These are phyloP conservation scores for Drosophila nr. perissopoda DNA, from an alignment of 2,888 invertebrate genomes.

Conservation along the genomic window DNA sequence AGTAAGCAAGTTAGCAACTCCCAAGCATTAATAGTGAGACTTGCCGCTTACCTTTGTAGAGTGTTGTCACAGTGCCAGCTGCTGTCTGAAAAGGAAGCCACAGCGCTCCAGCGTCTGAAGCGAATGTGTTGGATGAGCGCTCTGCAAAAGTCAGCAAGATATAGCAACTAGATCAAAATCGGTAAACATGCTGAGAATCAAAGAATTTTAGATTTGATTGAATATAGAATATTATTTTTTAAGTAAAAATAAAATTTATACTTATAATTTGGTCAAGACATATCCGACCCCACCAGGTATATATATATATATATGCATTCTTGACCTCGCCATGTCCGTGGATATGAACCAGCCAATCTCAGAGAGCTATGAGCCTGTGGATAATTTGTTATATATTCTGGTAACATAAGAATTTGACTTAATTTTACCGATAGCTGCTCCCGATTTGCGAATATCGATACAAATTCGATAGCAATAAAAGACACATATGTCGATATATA, in stretches of 20 bases:
- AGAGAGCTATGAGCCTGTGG: neutral
- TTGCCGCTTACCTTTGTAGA: constrained; percentile 89
- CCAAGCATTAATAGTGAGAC: neutral
- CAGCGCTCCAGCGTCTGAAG: constrained; percentile 87
- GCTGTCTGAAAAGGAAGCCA: constrained; percentile 93
- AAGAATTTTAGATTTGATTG: neutral
- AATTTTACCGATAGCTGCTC: neutral
- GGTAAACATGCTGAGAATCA: neutral
- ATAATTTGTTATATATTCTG: neutral
- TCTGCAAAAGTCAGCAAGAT: constrained; percentile 85
- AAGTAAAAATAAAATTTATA: neutral
- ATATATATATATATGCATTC: neutral
- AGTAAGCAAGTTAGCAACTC: neutral
- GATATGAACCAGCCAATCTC: neutral
- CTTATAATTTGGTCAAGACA: neutral
- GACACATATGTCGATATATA: neutral
- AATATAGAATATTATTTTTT: neutral
- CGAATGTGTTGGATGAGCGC: constrained; percentile 85
- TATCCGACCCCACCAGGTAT: neutral
- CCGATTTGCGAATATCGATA: neutral
- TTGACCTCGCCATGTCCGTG: neutral
- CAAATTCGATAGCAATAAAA: neutral
- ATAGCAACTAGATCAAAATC: neutral
- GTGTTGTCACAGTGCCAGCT: constrained; percentile 90
- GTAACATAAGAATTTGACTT: neutral